Percentiles rank a stretch among this genome's conserved stretches.
Evolutionary conservation across 2,888 invertebrate species (phyloP).

Genomic region (Dolichopus griseipennis): DNA sequence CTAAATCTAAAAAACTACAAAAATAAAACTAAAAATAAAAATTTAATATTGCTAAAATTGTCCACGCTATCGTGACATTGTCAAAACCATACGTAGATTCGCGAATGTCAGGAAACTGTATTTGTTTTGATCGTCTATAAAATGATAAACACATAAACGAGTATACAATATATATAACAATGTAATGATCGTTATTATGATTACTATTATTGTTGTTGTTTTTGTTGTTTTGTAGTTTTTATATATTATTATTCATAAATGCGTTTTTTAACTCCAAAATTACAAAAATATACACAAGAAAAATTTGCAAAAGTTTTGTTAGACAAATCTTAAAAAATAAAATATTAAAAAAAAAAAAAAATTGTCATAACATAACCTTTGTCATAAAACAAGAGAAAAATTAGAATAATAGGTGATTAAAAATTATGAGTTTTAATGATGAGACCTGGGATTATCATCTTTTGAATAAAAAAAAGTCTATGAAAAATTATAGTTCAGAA

Average conservation of each 20-base stretch:
- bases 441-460: too few relatives aligned
- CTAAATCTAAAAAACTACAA: background rate
- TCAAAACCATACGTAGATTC: background rate
- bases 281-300: too few relatives aligned
- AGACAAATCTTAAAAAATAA: too few relatives aligned
- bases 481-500: background rate
- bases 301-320: too few relatives aligned
- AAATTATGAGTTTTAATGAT: background rate
- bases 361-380: background rate
- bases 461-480: background rate
- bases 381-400: slow-evolving; percentile 1
- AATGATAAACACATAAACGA: too few relatives aligned
- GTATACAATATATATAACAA: background rate
- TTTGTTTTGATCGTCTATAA: background rate
- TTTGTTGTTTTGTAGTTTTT: background rate
- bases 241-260: background rate
- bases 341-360: background rate
- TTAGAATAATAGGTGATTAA: slow-evolving; percentile 3
- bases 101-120: slow-evolving; percentile 9
- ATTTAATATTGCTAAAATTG: background rate
- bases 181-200: too few relatives aligned
- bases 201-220: too few relatives aligned
- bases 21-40: background rate
- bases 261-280: background rate
- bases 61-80: slow-evolving; percentile 4